A percentile compares a stretch with the other conserved stretches of the same genome.
Conservation (phyloP, 2,888 invertebrate genomes). For the Ceraclea dissimilis region DNA sequence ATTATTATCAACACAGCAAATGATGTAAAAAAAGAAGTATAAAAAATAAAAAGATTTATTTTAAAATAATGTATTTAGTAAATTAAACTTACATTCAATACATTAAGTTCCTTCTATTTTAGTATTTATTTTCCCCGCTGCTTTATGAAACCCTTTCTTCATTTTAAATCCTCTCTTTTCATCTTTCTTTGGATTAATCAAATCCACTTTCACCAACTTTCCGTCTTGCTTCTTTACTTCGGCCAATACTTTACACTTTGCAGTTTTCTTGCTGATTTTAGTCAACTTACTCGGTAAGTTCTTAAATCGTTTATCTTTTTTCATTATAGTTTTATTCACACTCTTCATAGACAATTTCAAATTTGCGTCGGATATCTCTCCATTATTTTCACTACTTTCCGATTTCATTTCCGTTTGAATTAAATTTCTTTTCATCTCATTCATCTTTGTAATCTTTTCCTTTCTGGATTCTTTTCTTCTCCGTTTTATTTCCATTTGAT, state of each 20-base stretch:
- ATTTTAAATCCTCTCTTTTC: too few species aligned
- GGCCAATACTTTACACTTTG: conserved; percentile 27
- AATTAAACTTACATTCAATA: too few species aligned
- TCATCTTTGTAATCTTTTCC: conserved; percentile 20
- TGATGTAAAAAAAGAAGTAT: too few species aligned
- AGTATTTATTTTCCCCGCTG: too few species aligned
- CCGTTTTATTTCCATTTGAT: conserved; percentile 19
- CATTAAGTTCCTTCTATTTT: too few species aligned
- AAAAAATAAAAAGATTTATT: too few species aligned
- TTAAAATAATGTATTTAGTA: too few species aligned
- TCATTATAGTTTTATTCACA: conserved; percentile 43
- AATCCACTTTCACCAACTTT: conserved; percentile 13
- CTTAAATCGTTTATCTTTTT: conserved; percentile 43
- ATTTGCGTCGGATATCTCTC: conserved; percentile 1
- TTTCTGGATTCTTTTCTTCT: conserved; percentile 15
- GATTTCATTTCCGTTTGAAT: conserved; percentile 33
- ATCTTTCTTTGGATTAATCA: conserved; percentile 4
- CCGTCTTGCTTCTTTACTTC: conserved; percentile 13
- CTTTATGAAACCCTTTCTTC: too few species aligned
- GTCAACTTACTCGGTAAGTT: conserved; percentile 42
- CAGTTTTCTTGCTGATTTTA: conserved; percentile 43
- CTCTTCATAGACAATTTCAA: conserved; percentile 37
- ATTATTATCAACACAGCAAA: too few species aligned
- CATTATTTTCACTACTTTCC: conserved; percentile 20
- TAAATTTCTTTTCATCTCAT: conserved; percentile 17